A percentile compares a stretch with the other conserved stretches of the same genome.
Evolutionary conservation across 1,140 invertebrate genomes (phyloP).

Genomic region (Myzus persicae): DNA sequence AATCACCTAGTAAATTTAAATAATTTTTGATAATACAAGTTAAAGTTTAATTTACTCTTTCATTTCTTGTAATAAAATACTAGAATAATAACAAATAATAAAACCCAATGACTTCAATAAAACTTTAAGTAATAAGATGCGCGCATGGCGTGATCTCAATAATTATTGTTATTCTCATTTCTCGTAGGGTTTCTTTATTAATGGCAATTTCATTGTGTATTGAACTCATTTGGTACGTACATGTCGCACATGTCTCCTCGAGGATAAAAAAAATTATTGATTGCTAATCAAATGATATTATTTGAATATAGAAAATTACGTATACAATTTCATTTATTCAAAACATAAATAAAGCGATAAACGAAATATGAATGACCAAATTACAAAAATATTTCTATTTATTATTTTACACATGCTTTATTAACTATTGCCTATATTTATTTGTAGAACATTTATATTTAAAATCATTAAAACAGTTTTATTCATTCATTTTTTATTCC

Average conservation of each 20-base stretch:
- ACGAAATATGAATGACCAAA: background rate
- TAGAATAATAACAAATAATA: background rate
- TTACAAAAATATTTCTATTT: background rate
- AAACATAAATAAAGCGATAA: background rate
- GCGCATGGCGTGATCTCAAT: background rate
- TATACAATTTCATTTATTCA: background rate
- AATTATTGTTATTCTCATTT: background rate
- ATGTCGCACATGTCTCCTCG: background rate
- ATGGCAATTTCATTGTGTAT: background rate
- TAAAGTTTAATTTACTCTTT: background rate
- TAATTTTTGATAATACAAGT: background rate
- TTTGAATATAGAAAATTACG: background rate
- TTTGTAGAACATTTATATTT: background rate
- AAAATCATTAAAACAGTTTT: background rate
- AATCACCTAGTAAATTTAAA: background rate
- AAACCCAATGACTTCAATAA: background rate
- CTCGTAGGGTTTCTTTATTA: background rate
- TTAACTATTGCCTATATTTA: background rate
- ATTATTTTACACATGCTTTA: background rate
- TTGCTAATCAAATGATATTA: background rate
- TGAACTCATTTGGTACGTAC: background rate
- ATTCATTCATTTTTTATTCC: background rate
- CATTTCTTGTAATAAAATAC: background rate
- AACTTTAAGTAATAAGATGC: background rate
- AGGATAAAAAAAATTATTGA: background rate